These are phyloP conservation scores for Brachystomella parvula DNA, from an alignment of 1,140 invertebrate species.

Conservation along the genomic window DNA sequence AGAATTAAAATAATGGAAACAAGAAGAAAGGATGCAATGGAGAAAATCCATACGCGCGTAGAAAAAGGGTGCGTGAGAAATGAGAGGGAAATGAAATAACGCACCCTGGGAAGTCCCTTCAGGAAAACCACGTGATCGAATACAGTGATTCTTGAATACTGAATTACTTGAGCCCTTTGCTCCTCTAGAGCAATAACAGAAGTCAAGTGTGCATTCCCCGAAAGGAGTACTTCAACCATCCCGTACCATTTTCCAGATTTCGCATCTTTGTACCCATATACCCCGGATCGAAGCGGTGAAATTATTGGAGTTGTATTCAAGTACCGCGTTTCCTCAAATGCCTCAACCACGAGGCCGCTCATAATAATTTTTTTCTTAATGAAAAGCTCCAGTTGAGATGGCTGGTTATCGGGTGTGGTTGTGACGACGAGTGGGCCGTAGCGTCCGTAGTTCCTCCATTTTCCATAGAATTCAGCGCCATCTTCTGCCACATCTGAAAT, in stretches of 20 bases:
- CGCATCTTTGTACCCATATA: not conserved
- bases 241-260: not conserved
- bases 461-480: not conserved
- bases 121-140: constrained; percentile 1
- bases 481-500: not conserved
- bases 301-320: not conserved
- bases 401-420: not conserved
- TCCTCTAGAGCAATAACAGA: not conserved
- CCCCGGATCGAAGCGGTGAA: not conserved
- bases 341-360: not conserved
- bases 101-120: not conserved
- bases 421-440: not conserved
- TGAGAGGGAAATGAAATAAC: not conserved
- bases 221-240: not conserved
- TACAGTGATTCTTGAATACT: not conserved
- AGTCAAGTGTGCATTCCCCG: not conserved
- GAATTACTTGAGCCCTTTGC: not conserved
- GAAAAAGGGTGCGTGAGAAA: not conserved
- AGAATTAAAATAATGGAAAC: not conserved
- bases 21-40: not conserved
- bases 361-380: not conserved
- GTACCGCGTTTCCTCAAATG: not conserved
- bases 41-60: not conserved
- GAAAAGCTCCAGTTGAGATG: not conserved
- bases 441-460: not conserved